Evolutionary conservation across 2,888 invertebrate species (phyloP), one percentile per base, ranked within the genome.

Genomic region (Rhagium mordax): DNA sequence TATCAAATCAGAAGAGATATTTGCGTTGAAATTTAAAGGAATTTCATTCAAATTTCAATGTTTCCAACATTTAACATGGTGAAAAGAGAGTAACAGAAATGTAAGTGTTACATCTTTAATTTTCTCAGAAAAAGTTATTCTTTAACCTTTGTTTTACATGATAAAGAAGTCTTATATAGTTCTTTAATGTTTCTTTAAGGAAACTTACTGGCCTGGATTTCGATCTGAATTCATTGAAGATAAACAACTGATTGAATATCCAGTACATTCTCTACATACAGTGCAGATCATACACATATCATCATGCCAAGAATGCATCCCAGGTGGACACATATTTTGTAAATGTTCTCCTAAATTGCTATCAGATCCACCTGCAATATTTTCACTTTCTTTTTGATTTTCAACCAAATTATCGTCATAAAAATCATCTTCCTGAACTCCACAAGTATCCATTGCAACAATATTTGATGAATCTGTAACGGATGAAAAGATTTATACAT

Each of bases 261-360:
- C 98, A 0, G 98, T 98, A 85, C 98, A 98, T 85, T 98, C 96
- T 7, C 94, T 92, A 85, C 98, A 98, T 70, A 95, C 91, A 1
- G 95, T 94, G 87, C 98, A 98, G 53, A 97, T 92, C 91, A 96
- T 95, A 84, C 96, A 96, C 84, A 93, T 91, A 80, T 95, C 94
- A 72, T 93, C 92, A 73, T 91, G 90, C 95, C 96, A 97, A 8
- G 92, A 91, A 88, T 97, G 97, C 78, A 91, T 91, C 18, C 93
- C 93, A 4, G 91, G 89, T 0, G 91, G 89, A 83, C 95, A 96
- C 84, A 88, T 86, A 48, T 87, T 86, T 55, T 84, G 83, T 65
- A 79, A 74, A 62, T 72, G 80, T 75, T 83, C 85, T 48, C 76
- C 81, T 21, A 82, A 75, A 78, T 87, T 87, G 15, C 84, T 84